These are phyloP conservation scores for Dunckerocampus dactyliophorus DNA, from an alignment of 2,113 vertebrate species.

Conservation along the genomic window DNA sequence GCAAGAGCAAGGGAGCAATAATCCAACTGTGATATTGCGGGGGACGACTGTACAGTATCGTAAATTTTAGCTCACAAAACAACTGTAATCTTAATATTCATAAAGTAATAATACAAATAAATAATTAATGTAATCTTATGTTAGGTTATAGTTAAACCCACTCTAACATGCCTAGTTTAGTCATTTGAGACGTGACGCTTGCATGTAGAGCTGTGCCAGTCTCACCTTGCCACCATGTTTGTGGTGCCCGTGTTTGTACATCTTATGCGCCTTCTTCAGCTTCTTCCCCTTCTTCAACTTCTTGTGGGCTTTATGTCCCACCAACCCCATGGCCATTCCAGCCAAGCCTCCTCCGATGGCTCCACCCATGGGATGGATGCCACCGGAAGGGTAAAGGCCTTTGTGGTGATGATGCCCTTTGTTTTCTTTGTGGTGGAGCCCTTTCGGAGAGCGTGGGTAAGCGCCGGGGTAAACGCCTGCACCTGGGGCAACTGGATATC, in stretches of 20 bases:
- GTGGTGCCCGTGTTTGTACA: constrained; percentile 48
- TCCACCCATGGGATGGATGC: constrained; percentile 13
- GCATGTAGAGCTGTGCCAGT: neutral
- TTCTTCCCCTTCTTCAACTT: constrained; percentile 80
- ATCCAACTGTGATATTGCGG: no score
- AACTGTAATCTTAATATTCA: no score
- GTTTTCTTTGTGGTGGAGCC: constrained; percentile 33
- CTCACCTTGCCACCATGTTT: constrained; percentile 77
- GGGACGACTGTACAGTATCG: no score
- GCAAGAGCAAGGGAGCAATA: no score
- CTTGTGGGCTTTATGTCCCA: constrained; percentile 68
- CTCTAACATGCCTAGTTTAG: neutral
- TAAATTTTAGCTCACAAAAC: no score
- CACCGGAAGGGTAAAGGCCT: constrained; percentile 37
- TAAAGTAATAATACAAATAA: no score
- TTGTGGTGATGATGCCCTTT: constrained; percentile 20
- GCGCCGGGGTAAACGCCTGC: constrained; percentile 54
- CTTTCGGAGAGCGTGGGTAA: constrained; percentile 62
- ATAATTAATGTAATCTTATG: no score
- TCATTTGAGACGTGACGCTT: neutral
- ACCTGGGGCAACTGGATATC: constrained; percentile 53
- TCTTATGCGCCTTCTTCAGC: constrained; percentile 77
- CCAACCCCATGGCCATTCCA: constrained; percentile 51
- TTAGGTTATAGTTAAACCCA: no score
- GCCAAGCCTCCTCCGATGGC: constrained; percentile 45